Evolutionary conservation across 37 sponge, comb jelly and placozoan species (phyloP).

Genomic region (Lycopodina hypogea): DNA sequence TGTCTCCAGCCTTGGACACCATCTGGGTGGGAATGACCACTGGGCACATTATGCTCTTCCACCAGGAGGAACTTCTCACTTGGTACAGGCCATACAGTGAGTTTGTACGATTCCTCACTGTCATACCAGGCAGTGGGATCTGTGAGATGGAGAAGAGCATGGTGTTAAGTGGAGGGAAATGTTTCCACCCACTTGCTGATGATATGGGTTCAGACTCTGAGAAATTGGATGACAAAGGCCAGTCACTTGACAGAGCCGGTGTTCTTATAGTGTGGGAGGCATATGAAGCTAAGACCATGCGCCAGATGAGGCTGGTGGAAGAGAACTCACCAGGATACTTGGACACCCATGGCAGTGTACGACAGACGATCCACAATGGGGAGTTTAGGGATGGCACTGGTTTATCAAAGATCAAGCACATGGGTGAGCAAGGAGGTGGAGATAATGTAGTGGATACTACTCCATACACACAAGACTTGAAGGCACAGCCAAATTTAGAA

Average conservation of each 20-base stretch:
- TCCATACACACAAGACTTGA: slow-evolving; percentile 25
- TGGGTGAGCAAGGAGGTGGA: neutral
- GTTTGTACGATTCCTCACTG: slow-evolving; percentile 66
- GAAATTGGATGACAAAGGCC: slow-evolving; percentile 35
- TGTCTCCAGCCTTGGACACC: slow-evolving; percentile 70
- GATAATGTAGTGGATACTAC: neutral
- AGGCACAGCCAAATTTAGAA: slow-evolving; percentile 5
- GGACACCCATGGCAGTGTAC: slow-evolving; percentile 37
- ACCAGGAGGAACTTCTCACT: slow-evolving; percentile 50
- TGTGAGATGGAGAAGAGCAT: slow-evolving; percentile 67
- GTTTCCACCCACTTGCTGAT: slow-evolving; percentile 28
- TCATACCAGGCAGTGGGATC: slow-evolving; percentile 46
- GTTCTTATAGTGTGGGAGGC: slow-evolving; percentile 69
- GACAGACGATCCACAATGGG: slow-evolving; percentile 22
- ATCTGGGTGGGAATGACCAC: slow-evolving; percentile 84
- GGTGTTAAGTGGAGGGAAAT: slow-evolving; percentile 66
- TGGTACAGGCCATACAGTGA: slow-evolving; percentile 64
- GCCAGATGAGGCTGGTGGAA: slow-evolving; percentile 58
- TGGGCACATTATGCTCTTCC: slow-evolving; percentile 82
- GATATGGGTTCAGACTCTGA: slow-evolving; percentile 14
- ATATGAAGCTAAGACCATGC: slow-evolving; percentile 32
- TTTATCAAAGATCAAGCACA: neutral
- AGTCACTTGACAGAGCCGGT: slow-evolving; percentile 35
- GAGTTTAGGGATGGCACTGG: slow-evolving; percentile 52
- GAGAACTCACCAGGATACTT: slow-evolving; percentile 20